These are phyloP conservation scores for Euphydryas editha DNA, from an alignment of 2,888 invertebrate species.

Conservation along the genomic window DNA sequence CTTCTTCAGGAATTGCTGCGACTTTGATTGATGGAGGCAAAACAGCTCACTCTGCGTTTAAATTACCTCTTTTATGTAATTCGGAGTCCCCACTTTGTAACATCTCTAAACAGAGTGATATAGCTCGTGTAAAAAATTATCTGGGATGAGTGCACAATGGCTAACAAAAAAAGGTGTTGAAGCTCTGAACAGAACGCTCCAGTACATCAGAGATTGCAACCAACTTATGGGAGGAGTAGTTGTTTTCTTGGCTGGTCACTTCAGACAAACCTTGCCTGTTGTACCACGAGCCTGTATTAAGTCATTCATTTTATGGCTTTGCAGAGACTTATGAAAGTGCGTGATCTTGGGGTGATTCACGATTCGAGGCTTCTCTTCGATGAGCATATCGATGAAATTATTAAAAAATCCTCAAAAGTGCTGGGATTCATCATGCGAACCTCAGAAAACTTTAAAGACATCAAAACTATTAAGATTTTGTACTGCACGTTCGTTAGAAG, in stretches of 20 bases:
- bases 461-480: too few species aligned
- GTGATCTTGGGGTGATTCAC: too few species aligned
- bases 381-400: too few species aligned
- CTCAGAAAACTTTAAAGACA: too few species aligned
- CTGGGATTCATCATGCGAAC: too few species aligned
- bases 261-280: constrained; percentile 37
- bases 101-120: constrained; percentile 31
- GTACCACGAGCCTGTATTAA: constrained; percentile 40
- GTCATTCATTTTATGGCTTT: constrained; percentile 35
- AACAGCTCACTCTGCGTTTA: not conserved
- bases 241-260: constrained; percentile 34
- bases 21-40: not conserved
- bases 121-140: constrained; percentile 31
- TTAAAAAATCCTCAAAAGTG: too few species aligned
- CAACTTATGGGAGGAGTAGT: not conserved
- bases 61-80: not conserved
- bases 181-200: not conserved
- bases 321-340: too few species aligned
- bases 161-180: constrained; percentile 22
- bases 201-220: not conserved
- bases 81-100: constrained; percentile 34
- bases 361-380: too few species aligned
- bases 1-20: constrained; percentile 8
- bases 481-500: too few species aligned
- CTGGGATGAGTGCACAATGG: constrained; percentile 34